These are phyloP conservation scores for Pycnonotus jocosus DNA, from an alignment of 2,113 vertebrate genomes.

Conservation along the genomic window DNA sequence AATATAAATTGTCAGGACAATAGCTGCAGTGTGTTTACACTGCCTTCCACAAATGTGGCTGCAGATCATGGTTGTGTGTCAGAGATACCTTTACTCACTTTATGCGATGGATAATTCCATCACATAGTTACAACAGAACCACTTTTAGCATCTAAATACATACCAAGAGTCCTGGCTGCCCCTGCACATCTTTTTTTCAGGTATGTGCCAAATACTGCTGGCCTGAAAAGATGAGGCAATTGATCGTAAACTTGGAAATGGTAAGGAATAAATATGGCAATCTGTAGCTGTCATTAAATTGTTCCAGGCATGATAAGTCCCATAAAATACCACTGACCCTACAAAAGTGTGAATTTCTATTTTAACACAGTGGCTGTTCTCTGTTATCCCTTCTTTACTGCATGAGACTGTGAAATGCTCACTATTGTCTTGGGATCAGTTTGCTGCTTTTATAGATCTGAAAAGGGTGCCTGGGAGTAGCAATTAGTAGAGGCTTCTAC, in stretches of 20 bases:
- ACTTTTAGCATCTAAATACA: background rate
- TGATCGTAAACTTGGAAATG: background rate
- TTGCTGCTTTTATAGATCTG: background rate
- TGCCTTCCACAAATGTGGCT: background rate
- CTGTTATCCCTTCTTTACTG: background rate
- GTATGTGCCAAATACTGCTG: background rate
- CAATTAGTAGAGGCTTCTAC: background rate
- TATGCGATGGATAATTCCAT: background rate
- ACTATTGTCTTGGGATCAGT: background rate
- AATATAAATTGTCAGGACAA: background rate
- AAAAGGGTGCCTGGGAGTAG: background rate
- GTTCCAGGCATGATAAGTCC: background rate
- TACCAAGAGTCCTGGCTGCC: background rate
- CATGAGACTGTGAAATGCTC: background rate
- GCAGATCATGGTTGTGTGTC: background rate
- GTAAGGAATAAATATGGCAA: background rate
- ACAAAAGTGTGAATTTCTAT: background rate
- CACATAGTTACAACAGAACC: background rate
- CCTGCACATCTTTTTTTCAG: background rate
- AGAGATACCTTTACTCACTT: background rate
- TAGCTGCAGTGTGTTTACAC: background rate
- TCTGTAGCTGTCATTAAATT: background rate
- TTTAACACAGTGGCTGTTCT: background rate
- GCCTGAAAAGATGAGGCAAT: background rate
- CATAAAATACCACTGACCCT: background rate